Conservation (phyloP, 2,888 invertebrate species). For the Papilio protenor region DNA sequence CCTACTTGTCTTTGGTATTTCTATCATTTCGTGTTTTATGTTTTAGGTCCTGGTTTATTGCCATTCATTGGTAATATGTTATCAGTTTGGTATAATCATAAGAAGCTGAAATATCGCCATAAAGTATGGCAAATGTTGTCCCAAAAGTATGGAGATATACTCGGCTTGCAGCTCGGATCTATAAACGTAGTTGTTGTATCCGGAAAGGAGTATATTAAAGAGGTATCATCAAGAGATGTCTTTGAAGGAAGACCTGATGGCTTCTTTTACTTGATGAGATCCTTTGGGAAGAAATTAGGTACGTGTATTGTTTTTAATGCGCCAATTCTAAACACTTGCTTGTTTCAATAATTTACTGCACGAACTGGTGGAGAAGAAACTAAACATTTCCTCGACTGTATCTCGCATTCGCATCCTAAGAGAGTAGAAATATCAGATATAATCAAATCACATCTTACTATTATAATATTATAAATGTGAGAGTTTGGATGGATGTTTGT, state of each 20-base stretch:
- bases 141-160: constrained; percentile 85
- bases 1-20: neutral
- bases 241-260: constrained; percentile 90
- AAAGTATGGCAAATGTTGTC: constrained; percentile 85
- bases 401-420: neutral
- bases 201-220: constrained; percentile 85
- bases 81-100: constrained; percentile 64
- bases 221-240: constrained; percentile 86
- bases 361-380: neutral
- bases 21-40: constrained; percentile 35
- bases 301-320: constrained; percentile 51
- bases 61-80: constrained; percentile 74
- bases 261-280: constrained; percentile 87
- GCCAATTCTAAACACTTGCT: neutral
- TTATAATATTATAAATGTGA: too few species aligned
- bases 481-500: too few species aligned
- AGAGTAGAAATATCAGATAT: neutral
- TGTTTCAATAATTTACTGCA: neutral
- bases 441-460: neutral
- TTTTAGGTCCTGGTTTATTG: constrained; percentile 68
- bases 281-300: constrained; percentile 89
- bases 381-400: neutral
- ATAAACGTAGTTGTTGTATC: constrained; percentile 86
- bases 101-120: constrained; percentile 75
- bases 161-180: constrained; percentile 87